These are phyloP conservation scores for Acanthoscelides obtectus DNA, from an alignment of 2,888 invertebrate species.

Conservation along the genomic window DNA sequence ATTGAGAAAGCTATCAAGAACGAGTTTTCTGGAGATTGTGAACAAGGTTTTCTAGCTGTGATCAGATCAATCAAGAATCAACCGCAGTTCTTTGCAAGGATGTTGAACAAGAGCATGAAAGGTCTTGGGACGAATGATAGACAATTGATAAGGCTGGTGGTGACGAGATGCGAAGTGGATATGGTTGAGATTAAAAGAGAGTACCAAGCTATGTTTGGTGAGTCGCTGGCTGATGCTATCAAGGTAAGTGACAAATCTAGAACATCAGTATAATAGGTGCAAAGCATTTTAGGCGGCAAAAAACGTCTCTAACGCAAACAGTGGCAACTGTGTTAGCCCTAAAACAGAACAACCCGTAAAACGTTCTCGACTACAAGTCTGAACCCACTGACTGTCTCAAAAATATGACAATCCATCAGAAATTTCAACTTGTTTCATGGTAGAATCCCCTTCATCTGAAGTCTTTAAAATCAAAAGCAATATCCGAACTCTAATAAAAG, in stretches of 20 bases:
- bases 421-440: too few species aligned
- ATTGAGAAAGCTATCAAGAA: conserved; percentile 75
- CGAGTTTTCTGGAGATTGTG: conserved; percentile 80
- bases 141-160: conserved; percentile 78
- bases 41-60: conserved; percentile 76
- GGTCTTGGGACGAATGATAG: conserved; percentile 86
- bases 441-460: too few species aligned
- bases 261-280: too few species aligned
- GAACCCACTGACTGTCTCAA: too few species aligned
- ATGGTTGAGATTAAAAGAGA: conserved; percentile 79
- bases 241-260: conserved; percentile 61
- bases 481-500: too few species aligned
- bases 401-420: too few species aligned
- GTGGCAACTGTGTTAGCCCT: too few species aligned
- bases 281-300: too few species aligned
- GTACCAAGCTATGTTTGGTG: conserved; percentile 69
- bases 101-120: conserved; percentile 82
- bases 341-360: too few species aligned
- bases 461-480: too few species aligned
- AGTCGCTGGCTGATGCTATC: conserved; percentile 74
- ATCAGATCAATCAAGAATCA: conserved; percentile 76
- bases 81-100: conserved; percentile 79
- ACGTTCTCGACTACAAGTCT: too few species aligned
- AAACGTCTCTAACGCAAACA: too few species aligned
- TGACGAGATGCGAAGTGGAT: conserved; percentile 80